A percentile compares a stretch with the other conserved stretches of the same genome.
Evolutionary conservation across 2,797 vertebrate species (phyloP).

Genomic region (Neoniphon sammara): DNA sequence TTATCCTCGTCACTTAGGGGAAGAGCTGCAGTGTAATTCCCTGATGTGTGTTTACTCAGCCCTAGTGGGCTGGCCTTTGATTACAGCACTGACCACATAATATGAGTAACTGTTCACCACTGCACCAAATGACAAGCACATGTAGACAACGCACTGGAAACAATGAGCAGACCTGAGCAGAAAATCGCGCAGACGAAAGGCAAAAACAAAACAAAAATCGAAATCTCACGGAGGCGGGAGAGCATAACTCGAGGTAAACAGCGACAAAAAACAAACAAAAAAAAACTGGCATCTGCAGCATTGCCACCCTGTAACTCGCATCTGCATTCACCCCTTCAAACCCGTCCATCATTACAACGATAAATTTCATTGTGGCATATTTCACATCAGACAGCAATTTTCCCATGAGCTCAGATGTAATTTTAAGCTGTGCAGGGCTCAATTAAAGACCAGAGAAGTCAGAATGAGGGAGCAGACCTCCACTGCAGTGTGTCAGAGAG

Average conservation of each 20-base stretch:
- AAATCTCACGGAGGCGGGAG: constrained; percentile 24
- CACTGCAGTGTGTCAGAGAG: constrained; percentile 69
- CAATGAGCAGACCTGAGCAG: constrained; percentile 68
- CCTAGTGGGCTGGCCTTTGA: constrained; percentile 78
- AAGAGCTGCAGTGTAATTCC: constrained; percentile 76
- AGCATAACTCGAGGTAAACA: constrained; percentile 8
- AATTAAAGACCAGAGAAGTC: constrained; percentile 75
- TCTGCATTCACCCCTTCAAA: constrained; percentile 34
- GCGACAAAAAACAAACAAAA: background rate
- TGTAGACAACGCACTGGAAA: constrained; percentile 78
- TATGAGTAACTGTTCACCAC: constrained; percentile 80
- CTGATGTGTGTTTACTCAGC: constrained; percentile 80
- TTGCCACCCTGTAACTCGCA: constrained; percentile 12
- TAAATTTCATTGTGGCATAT: constrained; percentile 56
- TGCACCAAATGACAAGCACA: constrained; percentile 82
- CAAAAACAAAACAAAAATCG: constrained; percentile 50
- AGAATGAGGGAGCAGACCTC: constrained; percentile 73
- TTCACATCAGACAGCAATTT: constrained; percentile 70
- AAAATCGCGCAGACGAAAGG: constrained; percentile 28
- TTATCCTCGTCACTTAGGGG: constrained; percentile 68
- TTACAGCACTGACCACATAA: constrained; percentile 81
- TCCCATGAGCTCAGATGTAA: constrained; percentile 76
- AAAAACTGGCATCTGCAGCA: constrained; percentile 10
- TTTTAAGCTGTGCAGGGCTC: constrained; percentile 69
- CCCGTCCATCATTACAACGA: constrained; percentile 42